Evolutionary conservation across 2,113 vertebrate species (phyloP).

Genomic region (Oncorhynchus clarkii): DNA sequence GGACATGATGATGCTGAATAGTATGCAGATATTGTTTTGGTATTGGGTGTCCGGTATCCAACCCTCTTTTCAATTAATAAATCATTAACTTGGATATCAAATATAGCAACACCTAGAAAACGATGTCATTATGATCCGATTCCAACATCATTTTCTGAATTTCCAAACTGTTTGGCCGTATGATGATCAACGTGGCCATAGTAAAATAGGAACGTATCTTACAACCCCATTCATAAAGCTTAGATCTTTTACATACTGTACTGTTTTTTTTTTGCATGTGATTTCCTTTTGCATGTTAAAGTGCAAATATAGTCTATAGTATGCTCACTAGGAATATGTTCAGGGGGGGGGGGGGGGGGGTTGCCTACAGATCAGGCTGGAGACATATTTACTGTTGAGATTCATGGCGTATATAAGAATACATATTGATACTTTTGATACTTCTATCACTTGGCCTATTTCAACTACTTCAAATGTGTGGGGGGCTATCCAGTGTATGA

Average conservation of each 20-base stretch:
- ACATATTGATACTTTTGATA: no score
- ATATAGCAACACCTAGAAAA: background rate
- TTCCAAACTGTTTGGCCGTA: background rate
- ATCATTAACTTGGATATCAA: no score
- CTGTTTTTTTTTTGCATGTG: slow-evolving; percentile 66
- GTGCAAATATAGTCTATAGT: slow-evolving; percentile 59
- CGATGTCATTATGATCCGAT: background rate
- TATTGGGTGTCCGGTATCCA: no score
- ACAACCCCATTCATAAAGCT: slow-evolving; percentile 59
- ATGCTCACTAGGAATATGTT: slow-evolving; percentile 62
- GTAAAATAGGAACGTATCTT: slow-evolving; percentile 45
- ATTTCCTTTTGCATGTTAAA: slow-evolving; percentile 61
- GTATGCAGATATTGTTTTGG: no score
- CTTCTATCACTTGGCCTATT: no score
- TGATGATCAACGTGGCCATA: background rate
- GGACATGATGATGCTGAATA: no score
- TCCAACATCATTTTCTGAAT: background rate
- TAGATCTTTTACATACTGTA: slow-evolving; percentile 63
- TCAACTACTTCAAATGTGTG: slow-evolving; percentile 17
- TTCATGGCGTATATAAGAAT: background rate
- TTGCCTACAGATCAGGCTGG: background rate
- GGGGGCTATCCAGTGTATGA: no score
- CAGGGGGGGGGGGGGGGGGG: slow-evolving; percentile 35
- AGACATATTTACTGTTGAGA: slow-evolving; percentile 27
- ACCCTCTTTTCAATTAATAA: no score